A percentile compares a stretch with the other conserved stretches of the same genome.
These are phyloP conservation scores for Neosilurus mollespiculum DNA, from an alignment of 2,797 vertebrate species.

Conservation along the genomic window DNA sequence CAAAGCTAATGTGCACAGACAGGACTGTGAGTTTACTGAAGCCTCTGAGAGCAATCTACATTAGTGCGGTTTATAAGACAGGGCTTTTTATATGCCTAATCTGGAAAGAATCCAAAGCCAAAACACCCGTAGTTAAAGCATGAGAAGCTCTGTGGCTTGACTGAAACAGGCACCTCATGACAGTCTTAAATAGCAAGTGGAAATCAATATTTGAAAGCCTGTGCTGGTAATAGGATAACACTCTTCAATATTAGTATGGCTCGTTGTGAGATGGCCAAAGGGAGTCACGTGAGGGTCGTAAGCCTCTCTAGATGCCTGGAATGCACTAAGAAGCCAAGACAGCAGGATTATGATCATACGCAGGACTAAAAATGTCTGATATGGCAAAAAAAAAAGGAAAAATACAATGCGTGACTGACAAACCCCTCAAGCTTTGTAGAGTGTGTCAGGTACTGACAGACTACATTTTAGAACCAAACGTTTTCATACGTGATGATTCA, in stretches of 20 bases:
- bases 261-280: conserved; percentile 22
- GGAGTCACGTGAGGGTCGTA: conserved; percentile 42
- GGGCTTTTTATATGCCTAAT: conserved; percentile 41
- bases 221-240: conserved; percentile 1
- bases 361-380: conserved; percentile 52
- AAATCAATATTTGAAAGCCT: conserved; percentile 33
- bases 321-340: conserved; percentile 59
- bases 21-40: background rate
- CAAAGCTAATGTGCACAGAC: background rate
- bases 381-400: background rate
- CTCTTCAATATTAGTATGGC: conserved; percentile 6
- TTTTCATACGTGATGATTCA: background rate
- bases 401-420: background rate
- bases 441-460: background rate
- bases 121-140: background rate
- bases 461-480: background rate
- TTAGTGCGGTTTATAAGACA: conserved; percentile 30
- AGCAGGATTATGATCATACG: conserved; percentile 66
- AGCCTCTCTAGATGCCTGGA: conserved; percentile 50
- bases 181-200: conserved; percentile 17
- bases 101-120: conserved; percentile 44
- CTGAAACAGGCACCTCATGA: conserved; percentile 23
- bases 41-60: conserved; percentile 23
- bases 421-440: background rate
- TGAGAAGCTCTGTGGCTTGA: conserved; percentile 44